Evolutionary conservation across 2,888 invertebrate species (phyloP).

Genomic region (Pandemis corylana): DNA sequence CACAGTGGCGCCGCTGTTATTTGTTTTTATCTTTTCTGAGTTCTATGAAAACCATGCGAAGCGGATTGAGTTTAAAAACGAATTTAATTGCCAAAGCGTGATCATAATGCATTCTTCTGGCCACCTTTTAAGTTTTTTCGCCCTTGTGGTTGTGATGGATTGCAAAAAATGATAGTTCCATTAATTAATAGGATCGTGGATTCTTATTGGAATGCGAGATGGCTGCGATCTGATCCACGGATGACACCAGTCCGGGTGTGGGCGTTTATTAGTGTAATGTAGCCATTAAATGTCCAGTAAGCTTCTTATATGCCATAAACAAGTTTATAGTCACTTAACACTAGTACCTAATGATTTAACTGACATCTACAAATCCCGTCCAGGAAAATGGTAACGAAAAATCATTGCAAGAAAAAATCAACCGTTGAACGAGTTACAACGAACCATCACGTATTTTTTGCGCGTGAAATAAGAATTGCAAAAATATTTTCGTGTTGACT

Average conservation of each 20-base stretch:
- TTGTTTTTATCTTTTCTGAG: background rate
- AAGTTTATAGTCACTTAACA: slow-evolving; percentile 11
- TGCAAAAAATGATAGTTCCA: background rate
- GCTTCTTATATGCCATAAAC: slow-evolving; percentile 14
- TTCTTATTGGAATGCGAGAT: background rate
- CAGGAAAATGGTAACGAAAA: background rate
- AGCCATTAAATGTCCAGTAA: slow-evolving; percentile 14
- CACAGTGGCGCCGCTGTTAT: background rate
- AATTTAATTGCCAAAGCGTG: background rate
- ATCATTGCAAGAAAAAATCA: background rate
- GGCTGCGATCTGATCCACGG: background rate
- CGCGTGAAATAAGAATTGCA: background rate
- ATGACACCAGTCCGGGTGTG: background rate
- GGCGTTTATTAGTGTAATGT: slow-evolving; percentile 16
- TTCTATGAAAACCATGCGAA: background rate
- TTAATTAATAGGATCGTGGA: background rate
- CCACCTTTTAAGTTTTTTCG: background rate
- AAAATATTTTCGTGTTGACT: slow-evolving; percentile 5
- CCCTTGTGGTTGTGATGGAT: background rate
- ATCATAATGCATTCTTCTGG: too few species aligned
- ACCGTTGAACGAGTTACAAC: background rate
- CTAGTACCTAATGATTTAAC: slow-evolving; percentile 10
- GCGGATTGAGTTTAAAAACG: background rate
- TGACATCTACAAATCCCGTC: background rate
- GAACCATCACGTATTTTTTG: slow-evolving; percentile 4